These are phyloP conservation scores for Toxotes chatareus DNA, from an alignment of 2,113 vertebrate species.

Conservation along the genomic window DNA sequence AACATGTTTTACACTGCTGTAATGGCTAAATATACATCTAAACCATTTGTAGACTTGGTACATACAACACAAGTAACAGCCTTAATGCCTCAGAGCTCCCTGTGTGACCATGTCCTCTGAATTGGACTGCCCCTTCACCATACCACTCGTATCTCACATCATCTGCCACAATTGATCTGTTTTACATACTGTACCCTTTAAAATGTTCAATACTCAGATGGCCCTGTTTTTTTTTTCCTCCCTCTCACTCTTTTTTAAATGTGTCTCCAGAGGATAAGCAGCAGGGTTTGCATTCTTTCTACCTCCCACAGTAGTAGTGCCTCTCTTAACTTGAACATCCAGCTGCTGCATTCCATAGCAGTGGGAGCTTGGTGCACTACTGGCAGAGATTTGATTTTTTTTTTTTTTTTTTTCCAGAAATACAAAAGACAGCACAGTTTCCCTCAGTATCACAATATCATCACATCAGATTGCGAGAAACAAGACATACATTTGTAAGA, in stretches of 20 bases:
- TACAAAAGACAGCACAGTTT: conserved; percentile 1
- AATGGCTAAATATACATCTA: conserved; percentile 10
- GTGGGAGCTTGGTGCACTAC: neutral
- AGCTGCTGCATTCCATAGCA: conserved; percentile 11
- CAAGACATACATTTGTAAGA: neutral
- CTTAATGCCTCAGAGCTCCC: neutral
- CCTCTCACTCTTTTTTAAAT: conserved; percentile 17
- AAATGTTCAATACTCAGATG: conserved; percentile 17
- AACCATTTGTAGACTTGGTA: conserved; percentile 8
- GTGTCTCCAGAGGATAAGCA: conserved; percentile 21
- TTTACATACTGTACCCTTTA: neutral
- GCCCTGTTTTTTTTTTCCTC: conserved; percentile 12
- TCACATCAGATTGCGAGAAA: neutral
- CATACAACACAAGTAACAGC: neutral
- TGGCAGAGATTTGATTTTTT: neutral
- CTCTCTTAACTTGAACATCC: conserved; percentile 30
- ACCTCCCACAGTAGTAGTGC: conserved; percentile 31
- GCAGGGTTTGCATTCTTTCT: conserved; percentile 1
- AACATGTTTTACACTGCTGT: conserved; percentile 14
- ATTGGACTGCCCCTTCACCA: conserved; percentile 6
- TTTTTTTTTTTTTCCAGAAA: conserved; percentile 4
- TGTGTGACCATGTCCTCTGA: conserved; percentile 11
- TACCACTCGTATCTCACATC: conserved; percentile 4
- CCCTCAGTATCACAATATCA: neutral
- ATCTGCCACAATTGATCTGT: neutral